These are phyloP conservation scores for Hipparchia sbordonii DNA, from an alignment of 2,888 invertebrate genomes.

Conservation along the genomic window DNA sequence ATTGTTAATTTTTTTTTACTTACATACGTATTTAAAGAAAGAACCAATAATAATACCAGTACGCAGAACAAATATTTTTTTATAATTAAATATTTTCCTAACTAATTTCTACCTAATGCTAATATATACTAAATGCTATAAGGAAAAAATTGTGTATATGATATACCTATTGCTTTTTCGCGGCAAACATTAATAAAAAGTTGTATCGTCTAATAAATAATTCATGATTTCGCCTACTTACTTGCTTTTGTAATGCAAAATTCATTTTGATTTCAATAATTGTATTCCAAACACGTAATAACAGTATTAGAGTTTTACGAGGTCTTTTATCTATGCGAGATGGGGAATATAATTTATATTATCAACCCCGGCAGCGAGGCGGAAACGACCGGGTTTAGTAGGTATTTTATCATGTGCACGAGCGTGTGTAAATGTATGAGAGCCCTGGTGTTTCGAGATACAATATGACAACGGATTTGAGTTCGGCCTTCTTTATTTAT, in stretches of 20 bases:
- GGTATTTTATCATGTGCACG: constrained; percentile 47
- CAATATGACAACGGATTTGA: constrained; percentile 32
- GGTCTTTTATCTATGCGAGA: constrained; percentile 39
- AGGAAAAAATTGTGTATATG: too few species aligned
- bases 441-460: constrained; percentile 41
- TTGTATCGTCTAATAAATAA: constrained; percentile 38
- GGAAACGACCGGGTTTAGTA: constrained; percentile 46
- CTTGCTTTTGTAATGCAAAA: constrained; percentile 59
- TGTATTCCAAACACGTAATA: constrained; percentile 61
- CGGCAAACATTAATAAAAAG: constrained; percentile 26
- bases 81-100: too few species aligned
- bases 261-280: constrained; percentile 63
- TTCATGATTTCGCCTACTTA: constrained; percentile 34
- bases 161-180: too few species aligned
- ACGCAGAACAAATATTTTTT: too few species aligned
- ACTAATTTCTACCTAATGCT: too few species aligned
- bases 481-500: constrained; percentile 26
- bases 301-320: constrained; percentile 45
- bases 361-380: constrained; percentile 35
- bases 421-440: constrained; percentile 52
- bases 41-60: too few species aligned
- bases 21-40: too few species aligned
- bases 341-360: constrained; percentile 33
- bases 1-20: too few species aligned
- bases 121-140: too few species aligned